These are phyloP conservation scores for Megastigmus dorsalis DNA, from an alignment of 2,888 invertebrate genomes.

Conservation along the genomic window DNA sequence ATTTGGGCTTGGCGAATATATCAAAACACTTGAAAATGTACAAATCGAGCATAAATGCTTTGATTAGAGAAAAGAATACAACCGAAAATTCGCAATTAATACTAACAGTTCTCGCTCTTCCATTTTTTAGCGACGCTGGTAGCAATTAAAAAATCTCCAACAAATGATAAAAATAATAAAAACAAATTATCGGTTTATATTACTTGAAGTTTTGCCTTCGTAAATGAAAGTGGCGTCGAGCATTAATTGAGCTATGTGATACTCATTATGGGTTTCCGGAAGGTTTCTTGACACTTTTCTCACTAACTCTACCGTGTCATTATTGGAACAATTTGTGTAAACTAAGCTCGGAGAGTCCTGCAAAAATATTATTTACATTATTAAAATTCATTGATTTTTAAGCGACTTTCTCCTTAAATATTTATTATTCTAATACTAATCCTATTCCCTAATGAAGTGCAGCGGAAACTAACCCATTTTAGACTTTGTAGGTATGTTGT, in stretches of 20 bases:
- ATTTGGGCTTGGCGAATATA: slow-evolving; percentile 27
- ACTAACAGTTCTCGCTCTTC: slow-evolving; percentile 8
- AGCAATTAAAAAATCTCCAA: slow-evolving; percentile 9
- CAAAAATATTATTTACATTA: slow-evolving; percentile 24
- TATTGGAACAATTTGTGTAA: slow-evolving; percentile 67
- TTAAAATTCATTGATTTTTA: not conserved
- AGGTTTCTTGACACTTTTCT: slow-evolving; percentile 64
- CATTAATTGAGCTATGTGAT: slow-evolving; percentile 69
- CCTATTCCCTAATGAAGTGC: not conserved
- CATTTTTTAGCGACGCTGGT: not conserved
- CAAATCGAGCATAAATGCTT: slow-evolving; percentile 43
- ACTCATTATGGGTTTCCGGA: slow-evolving; percentile 65
- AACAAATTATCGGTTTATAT: slow-evolving; percentile 27
- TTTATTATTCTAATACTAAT: not conserved
- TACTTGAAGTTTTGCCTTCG: slow-evolving; percentile 58
- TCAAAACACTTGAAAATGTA: slow-evolving; percentile 43
- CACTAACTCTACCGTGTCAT: slow-evolving; percentile 68
- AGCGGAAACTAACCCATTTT: slow-evolving; percentile 71
- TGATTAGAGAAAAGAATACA: not conserved
- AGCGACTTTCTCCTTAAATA: not conserved
- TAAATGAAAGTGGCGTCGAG: slow-evolving; percentile 70
- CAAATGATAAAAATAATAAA: slow-evolving; percentile 10
- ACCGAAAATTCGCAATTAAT: slow-evolving; percentile 19
- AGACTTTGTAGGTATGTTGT: slow-evolving; percentile 83
- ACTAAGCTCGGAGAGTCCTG: slow-evolving; percentile 63